Base-by-base conservation (phyloP, 1,140 invertebrate species). In the Scaptomyza hsui region DNA sequence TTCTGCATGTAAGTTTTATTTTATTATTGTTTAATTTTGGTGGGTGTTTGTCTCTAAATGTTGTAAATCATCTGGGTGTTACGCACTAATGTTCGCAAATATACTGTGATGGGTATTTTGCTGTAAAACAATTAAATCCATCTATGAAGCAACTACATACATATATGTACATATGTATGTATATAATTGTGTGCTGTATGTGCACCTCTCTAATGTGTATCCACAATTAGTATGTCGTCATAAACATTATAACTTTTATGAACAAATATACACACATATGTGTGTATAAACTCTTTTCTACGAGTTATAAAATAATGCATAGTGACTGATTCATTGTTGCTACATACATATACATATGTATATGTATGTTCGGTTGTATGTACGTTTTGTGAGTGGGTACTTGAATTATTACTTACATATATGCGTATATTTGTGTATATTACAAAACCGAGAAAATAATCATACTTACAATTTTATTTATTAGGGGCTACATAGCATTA, bases 1-100 rank as follows among this genome's bases (percentile, higher is more conserved):
- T 63, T 49, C 60, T 64, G 67, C 67, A 70, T 70, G 67, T 70
- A 70, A 70, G 67, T 70, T 64, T 64, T 35, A 35, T 32, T 56
- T 64, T 63, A 10, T 56, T 29, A 29, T 16, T 57, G 26, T 44
- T 44, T 26, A 26, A 44, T 29, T 9, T 15, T 44, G 13, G 15
- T 44, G 53, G 52, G 29, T n/a, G 41, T 47, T 47, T 7, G 16
- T 26, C 9, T 9, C 19, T 57, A 6, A 41, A 16, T 35, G 26
- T 13, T 4, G 39, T 56, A 18, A 26, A 10, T 47, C 39, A 19
- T n/a, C 4, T 45, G 19, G 13, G n/a, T 42, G 21, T 13, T 55
- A 1, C n/a, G 29, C 19, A 24, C 45, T 12, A n/a, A 6, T n/a
- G 6, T 7, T 10, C 2, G 4, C 3, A 24, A 26, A 41, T 55